Percentiles rank a stretch among this genome's conserved stretches.
Conservation (phyloP, 2,113 vertebrate species). For the Macroglossus sobrinus region DNA sequence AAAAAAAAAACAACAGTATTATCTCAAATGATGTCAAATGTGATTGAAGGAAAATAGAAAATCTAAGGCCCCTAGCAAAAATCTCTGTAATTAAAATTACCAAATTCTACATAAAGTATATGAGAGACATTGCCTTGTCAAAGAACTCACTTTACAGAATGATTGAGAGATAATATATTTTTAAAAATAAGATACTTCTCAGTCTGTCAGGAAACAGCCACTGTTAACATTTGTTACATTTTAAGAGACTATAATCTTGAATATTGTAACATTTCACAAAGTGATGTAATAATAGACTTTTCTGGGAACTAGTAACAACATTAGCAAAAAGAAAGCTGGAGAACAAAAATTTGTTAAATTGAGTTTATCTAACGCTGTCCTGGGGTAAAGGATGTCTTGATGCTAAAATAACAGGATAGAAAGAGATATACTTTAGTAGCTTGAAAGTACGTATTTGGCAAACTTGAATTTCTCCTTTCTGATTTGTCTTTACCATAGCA, state of each 20-base stretch:
- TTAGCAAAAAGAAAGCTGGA: background rate
- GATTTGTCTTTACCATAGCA: constrained; percentile 32
- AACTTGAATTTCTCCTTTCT: constrained; percentile 44
- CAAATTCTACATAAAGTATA: background rate
- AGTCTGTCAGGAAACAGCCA: background rate
- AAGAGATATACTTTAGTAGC: constrained; percentile 17
- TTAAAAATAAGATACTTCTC: background rate
- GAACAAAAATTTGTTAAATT: constrained; percentile 13
- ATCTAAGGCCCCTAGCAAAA: background rate
- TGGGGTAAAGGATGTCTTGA: background rate
- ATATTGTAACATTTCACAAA: constrained; percentile 40
- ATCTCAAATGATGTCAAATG: background rate
- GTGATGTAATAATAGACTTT: constrained; percentile 19
- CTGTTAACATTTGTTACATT: background rate
- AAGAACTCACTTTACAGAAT: background rate
- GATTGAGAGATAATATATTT: background rate
- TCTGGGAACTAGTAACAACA: background rate
- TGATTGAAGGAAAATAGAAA: constrained; percentile 12
- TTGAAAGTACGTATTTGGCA: constrained; percentile 24
- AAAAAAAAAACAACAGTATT: constrained; percentile 22
- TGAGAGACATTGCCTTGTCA: background rate
- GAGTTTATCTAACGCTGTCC: background rate
- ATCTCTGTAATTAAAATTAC: constrained; percentile 2
- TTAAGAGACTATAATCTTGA: constrained; percentile 36
- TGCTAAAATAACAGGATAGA: constrained; percentile 17